A percentile compares a stretch with the other conserved stretches of the same genome.
Evolutionary conservation across 2,797 vertebrate genomes (phyloP).

Genomic region (Notolepis coatsorum): DNA sequence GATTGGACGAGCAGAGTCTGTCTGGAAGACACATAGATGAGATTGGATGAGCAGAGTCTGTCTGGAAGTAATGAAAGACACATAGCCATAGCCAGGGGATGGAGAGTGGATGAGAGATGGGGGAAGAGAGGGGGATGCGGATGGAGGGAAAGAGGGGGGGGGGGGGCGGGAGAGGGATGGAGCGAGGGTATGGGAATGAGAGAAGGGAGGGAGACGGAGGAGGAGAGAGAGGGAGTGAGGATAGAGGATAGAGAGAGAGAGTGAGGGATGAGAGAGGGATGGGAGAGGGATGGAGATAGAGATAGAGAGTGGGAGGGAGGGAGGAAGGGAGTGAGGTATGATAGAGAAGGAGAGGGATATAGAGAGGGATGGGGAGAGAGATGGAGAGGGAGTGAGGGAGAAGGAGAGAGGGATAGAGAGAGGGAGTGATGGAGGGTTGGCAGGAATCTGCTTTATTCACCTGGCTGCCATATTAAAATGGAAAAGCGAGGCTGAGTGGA

Average conservation of each 20-base stretch:
- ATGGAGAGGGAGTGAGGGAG: too few relatives aligned
- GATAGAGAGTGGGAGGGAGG: conserved; percentile 41
- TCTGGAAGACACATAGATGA: conserved; percentile 70
- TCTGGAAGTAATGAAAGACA: conserved; percentile 74
- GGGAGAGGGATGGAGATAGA: conserved; percentile 19
- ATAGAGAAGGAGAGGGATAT: conserved; percentile 26
- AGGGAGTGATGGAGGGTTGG: conserved; percentile 25
- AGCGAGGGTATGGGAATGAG: too few relatives aligned
- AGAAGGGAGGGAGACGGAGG: too few relatives aligned
- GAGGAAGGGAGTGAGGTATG: too few relatives aligned
- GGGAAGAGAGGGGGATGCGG: conserved; percentile 26
- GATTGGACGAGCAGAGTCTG: conserved; percentile 66
- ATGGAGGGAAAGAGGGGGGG: conserved; percentile 26
- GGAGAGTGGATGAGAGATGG: conserved; percentile 43
- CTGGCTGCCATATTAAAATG: too few relatives aligned
- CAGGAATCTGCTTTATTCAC: too few relatives aligned
- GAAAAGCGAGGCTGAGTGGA: too few relatives aligned
- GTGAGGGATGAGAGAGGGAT: too few relatives aligned
- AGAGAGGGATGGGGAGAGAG: conserved; percentile 32
- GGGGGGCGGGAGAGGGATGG: conserved; percentile 25
- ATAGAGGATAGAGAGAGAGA: conserved; percentile 41
- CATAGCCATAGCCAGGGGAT: conserved; percentile 22
- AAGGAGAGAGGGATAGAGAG: conserved; percentile 28
- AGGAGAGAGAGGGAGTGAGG: conserved; percentile 21
- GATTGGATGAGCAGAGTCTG: conserved; percentile 75